A percentile compares a stretch with the other conserved stretches of the same genome.
phyloP scores from a whole-genome alignment of 2,888 invertebrate species.

The Nomada fucata region DNA sequence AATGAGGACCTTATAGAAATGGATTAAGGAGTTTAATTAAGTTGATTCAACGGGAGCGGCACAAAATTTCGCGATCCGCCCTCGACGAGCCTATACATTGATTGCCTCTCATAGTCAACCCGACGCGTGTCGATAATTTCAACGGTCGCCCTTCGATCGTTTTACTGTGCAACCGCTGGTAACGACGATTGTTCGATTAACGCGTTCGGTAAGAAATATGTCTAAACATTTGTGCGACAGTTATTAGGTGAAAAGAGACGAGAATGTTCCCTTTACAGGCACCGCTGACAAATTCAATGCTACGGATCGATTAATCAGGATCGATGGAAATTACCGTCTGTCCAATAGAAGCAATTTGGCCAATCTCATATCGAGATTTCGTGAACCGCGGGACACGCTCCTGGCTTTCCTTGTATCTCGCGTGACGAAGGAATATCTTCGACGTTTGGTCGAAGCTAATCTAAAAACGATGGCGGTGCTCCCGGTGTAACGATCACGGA shows the following conservation, averaged over 20 bases:
- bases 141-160: too few species aligned
- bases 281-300: not conserved
- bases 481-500: conserved; percentile 56
- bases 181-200: too few species aligned
- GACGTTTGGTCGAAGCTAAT: conserved; percentile 56
- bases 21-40: conserved; percentile 75
- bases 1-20: conserved; percentile 74
- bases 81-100: conserved; percentile 30
- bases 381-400: conserved; percentile 2
- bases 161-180: too few species aligned
- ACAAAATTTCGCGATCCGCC: conserved; percentile 54
- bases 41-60: conserved; percentile 69
- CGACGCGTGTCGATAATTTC: conserved; percentile 47
- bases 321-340: not conserved
- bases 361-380: conserved; percentile 2
- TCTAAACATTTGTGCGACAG: too few species aligned
- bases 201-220: too few species aligned
- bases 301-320: not conserved
- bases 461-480: conserved; percentile 63
- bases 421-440: conserved; percentile 24
- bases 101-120: conserved; percentile 52
- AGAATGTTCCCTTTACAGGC: not conserved
- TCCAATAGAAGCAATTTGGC: not conserved
- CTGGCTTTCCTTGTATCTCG: conserved; percentile 13
- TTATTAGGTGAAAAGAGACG: not conserved